Base-by-base conservation (phyloP, 1,140 invertebrate genomes). In the Elysia chlorotica region DNA sequence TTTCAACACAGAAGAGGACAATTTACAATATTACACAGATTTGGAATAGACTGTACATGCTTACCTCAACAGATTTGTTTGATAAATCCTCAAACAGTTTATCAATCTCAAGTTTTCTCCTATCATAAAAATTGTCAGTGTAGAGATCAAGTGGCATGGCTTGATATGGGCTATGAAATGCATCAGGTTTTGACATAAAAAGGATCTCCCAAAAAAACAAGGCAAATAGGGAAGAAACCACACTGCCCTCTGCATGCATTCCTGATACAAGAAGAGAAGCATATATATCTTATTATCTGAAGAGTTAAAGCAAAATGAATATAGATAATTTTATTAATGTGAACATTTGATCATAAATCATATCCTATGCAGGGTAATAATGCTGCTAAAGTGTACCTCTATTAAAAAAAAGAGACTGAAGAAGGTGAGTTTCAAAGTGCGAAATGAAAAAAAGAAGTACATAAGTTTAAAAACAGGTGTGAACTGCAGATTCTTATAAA, bases 191-290 rank as follows among this genome's bases (percentile, higher is more conserved):
- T 30, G 87, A 78, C 67, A 87, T 82, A 81, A 93, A 95, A 38
- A 95, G 89, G 17, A 93, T 90, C 65, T 94, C 91, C 93, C 93
- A 95, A 83, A 94, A 93, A 1, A 93, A 85, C 0, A 93, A 79
- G n/a, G 85, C 87, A 83, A 93, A 93, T 65, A 95, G 81, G 1
- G 89, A 90, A 38, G 87, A 86, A 2, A 92, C 88, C 2, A 93
- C 89, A 1, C 89, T 85, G 4, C 92, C 92, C 84, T 95, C 93
- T 74, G 91, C 92, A 83, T 94, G 93, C 4, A 91, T 79, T 38
- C 91, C 90, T 90, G 73, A 17, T 37, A 67, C n/a, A 54, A 21
- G 17, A 14, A 65, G 14, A 65, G 5, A 31, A 31, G 62, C 41
- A 48, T 48, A n/a, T n/a, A n/a, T n/a, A n/a, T n/a, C n/a, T n/a